These are phyloP conservation scores for Exocentrus adspersus DNA, from an alignment of 2,888 invertebrate genomes.

Conservation along the genomic window DNA sequence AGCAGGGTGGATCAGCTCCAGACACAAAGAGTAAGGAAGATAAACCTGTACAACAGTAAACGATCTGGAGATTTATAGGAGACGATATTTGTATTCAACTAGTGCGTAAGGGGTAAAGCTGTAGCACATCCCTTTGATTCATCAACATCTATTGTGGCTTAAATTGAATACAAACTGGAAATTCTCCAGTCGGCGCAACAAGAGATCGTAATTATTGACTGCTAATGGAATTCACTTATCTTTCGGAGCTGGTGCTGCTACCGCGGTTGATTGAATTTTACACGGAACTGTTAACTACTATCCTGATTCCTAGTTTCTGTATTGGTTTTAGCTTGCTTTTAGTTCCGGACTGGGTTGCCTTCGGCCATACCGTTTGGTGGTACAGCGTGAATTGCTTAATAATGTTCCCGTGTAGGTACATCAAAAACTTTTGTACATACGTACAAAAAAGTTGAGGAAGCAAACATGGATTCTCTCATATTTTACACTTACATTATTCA, in stretches of 20 bases:
- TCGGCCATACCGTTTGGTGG: neutral
- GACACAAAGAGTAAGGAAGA: slow-evolving; percentile 10
- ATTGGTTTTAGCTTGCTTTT: slow-evolving; percentile 14
- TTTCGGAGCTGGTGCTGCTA: slow-evolving; percentile 33
- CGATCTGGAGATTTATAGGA: slow-evolving; percentile 35
- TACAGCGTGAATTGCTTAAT: neutral
- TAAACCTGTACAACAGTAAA: slow-evolving; percentile 27
- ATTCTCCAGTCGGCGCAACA: slow-evolving; percentile 55
- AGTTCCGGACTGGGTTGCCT: slow-evolving; percentile 1
- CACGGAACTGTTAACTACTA: slow-evolving; percentile 36
- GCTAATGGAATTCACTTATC: slow-evolving; percentile 56
- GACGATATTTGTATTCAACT: slow-evolving; percentile 51
- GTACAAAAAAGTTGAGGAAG: too few relatives aligned
- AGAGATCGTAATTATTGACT: slow-evolving; percentile 59
- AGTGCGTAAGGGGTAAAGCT: slow-evolving; percentile 49
- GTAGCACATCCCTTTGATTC: slow-evolving; percentile 58
- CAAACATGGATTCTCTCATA: too few relatives aligned
- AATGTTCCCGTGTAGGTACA: neutral
- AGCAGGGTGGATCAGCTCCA: slow-evolving; percentile 7
- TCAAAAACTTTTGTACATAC: neutral
- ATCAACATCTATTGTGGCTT: slow-evolving; percentile 59
- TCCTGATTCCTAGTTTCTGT: slow-evolving; percentile 25
- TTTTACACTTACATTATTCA: too few relatives aligned
- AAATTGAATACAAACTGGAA: slow-evolving; percentile 61
- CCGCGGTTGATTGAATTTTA: slow-evolving; percentile 41